Conservation (phyloP, 2,797 vertebrate genomes). For the Falco concolor region DNA sequence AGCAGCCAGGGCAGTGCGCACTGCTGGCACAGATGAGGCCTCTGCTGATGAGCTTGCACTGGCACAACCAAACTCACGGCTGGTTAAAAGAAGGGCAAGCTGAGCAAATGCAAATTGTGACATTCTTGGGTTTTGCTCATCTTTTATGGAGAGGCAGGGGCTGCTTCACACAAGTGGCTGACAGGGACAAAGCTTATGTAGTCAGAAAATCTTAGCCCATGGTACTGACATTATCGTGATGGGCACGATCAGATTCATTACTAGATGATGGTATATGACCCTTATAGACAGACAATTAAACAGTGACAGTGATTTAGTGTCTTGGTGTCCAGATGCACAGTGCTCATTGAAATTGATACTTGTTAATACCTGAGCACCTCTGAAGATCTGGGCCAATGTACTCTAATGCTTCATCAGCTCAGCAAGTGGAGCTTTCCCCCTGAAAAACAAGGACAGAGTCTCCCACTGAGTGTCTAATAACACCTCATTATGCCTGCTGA, state of each 20-base stretch:
- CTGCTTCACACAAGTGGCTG: neutral
- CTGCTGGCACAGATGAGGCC: rapidly evolving
- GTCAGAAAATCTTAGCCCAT: neutral
- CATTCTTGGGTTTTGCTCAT: neutral
- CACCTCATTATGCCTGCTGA: slow-evolving; percentile 18
- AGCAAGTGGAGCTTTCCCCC: neutral
- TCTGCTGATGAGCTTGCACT: neutral
- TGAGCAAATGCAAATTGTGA: neutral
- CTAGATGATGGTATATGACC: neutral
- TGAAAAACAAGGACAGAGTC: neutral
- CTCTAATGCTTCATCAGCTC: neutral
- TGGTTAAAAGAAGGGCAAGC: neutral
- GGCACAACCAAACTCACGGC: neutral
- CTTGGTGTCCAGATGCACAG: neutral
- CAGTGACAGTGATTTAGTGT: slow-evolving; percentile 13
- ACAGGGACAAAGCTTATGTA: rapidly evolving
- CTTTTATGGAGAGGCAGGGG: neutral
- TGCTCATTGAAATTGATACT: neutral
- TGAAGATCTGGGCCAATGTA: neutral
- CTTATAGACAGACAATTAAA: neutral
- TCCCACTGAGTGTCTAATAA: neutral
- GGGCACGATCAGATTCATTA: neutral
- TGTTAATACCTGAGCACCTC: neutral
- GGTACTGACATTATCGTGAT: neutral
- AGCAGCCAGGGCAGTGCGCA: rapidly evolving